phyloP scores from a whole-genome alignment of 2,888 invertebrate species.

The Epinotia bilunana region DNA sequence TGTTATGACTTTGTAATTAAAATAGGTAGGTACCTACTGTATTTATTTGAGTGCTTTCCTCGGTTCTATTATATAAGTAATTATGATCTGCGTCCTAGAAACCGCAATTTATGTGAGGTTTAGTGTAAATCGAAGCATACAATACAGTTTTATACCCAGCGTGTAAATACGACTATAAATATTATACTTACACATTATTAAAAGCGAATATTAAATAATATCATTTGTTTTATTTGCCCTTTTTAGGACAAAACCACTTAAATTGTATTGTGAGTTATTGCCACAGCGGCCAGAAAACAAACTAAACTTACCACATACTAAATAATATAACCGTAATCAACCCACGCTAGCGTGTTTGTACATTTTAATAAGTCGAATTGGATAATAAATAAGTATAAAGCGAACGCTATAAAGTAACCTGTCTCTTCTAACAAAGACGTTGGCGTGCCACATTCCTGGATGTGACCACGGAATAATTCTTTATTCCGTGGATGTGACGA shows the following conservation, averaged over 20 bases:
- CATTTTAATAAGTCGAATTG: no score
- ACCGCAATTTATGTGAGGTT: conserved; percentile 13
- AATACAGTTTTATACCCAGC: conserved; percentile 60
- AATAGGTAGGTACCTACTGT: conserved; percentile 27
- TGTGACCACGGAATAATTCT: no score
- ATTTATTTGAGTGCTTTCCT: conserved; percentile 37
- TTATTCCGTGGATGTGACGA: no score
- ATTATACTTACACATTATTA: conserved; percentile 37
- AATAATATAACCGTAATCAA: no score
- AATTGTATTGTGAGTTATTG: background rate
- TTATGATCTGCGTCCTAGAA: conserved; percentile 20
- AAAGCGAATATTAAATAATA: conserved; percentile 45
- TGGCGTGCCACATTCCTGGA: no score
- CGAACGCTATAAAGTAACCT: no score
- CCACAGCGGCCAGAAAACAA: background rate
- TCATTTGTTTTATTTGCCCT: conserved; percentile 25
- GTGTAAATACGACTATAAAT: conserved; percentile 31
- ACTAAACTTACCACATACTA: no score
- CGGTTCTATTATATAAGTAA: conserved; percentile 19
- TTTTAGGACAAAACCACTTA: background rate
- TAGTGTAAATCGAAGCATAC: conserved; percentile 27
- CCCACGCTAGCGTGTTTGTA: no score
- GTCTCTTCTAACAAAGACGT: no score
- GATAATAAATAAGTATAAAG: no score
- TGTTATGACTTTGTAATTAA: conserved; percentile 27